Evolutionary conservation across 2,113 vertebrate species (phyloP).

Genomic region (Polypterus bichir): DNA sequence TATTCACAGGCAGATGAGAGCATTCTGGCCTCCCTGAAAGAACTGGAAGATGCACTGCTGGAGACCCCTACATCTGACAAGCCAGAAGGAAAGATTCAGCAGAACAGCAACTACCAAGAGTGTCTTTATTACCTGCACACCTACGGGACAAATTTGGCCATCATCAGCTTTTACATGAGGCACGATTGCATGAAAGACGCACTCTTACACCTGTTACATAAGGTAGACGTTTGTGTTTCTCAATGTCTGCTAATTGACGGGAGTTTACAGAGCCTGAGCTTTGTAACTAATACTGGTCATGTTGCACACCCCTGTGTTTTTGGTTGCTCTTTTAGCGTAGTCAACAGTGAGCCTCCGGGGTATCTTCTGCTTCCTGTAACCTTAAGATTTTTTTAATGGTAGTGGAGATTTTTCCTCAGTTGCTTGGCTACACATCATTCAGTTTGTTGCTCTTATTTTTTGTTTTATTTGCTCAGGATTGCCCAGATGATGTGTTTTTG

Average conservation of each 20-base stretch:
- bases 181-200: slow-evolving; percentile 77
- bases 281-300: too few relatives aligned
- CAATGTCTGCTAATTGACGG: too few relatives aligned
- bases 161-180: slow-evolving; percentile 81
- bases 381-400: background rate
- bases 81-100: slow-evolving; percentile 52
- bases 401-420: background rate
- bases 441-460: background rate
- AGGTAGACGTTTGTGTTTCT: slow-evolving; percentile 43
- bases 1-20: slow-evolving; percentile 57
- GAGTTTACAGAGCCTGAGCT: too few relatives aligned
- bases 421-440: background rate
- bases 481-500: slow-evolving; percentile 80
- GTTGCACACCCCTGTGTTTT: too few relatives aligned
- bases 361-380: background rate
- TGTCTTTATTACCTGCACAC: slow-evolving; percentile 80
- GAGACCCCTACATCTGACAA: slow-evolving; percentile 52
- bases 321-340: too few relatives aligned
- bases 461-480: slow-evolving; percentile 50
- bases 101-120: slow-evolving; percentile 67
- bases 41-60: slow-evolving; percentile 66
- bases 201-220: slow-evolving; percentile 67
- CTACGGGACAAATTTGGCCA: slow-evolving; percentile 77
- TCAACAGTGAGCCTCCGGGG: too few relatives aligned
- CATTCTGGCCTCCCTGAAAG: slow-evolving; percentile 71